Base-by-base conservation (phyloP, 92 coral and sea anemone genomes). In the Epizoanthus illoricatus region DNA sequence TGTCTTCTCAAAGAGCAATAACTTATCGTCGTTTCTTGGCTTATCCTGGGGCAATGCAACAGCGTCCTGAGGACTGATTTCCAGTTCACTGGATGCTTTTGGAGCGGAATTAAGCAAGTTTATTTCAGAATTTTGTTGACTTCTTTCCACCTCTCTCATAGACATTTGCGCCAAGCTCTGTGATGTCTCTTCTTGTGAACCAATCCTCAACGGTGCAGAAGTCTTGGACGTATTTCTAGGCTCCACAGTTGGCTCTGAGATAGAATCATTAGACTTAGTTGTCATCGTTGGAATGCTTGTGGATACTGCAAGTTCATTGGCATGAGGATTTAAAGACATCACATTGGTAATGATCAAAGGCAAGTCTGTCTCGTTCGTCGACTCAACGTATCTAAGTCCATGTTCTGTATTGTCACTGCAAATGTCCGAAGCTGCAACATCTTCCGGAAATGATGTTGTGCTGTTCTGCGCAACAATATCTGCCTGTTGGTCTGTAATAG, bases 341-440 rank as follows among this genome's bases (percentile, higher is more conserved):
- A 78, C 82, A 61, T 78, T 78, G 43, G 71, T 78, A 63, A 78
- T 78, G 33, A 78, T 45, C 12, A 66, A 78, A 0, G 82, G 82
- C 40, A 78, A 41, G 10, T 78, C 71, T 28, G 62, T 56, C 12
- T 63, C 69, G 47, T 54, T 78, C 39, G 19, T 20, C 4, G 71
- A 52, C 18, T 78, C 82, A 20, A 45, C 72, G 52, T 62, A 78
- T 42, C 49, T 59, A 11, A 20, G 4, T 63, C 16, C 82, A 19
- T 64, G 15, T 18, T 63, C 71, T n/a, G 72, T 20, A 16, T 21
- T 45, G 59, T 13, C 16, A 33, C 21, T 41, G 28, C 19, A n/a
- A 16, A 60, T 69, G 19, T 76, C 19, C 41, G 17, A 5, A 40
- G 16, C 17, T n/a, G 21, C 7, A 20, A 7, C 16, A 42, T 6